Conservation (phyloP, 2,888 invertebrate species). For the Gastrophysa polygoni region DNA sequence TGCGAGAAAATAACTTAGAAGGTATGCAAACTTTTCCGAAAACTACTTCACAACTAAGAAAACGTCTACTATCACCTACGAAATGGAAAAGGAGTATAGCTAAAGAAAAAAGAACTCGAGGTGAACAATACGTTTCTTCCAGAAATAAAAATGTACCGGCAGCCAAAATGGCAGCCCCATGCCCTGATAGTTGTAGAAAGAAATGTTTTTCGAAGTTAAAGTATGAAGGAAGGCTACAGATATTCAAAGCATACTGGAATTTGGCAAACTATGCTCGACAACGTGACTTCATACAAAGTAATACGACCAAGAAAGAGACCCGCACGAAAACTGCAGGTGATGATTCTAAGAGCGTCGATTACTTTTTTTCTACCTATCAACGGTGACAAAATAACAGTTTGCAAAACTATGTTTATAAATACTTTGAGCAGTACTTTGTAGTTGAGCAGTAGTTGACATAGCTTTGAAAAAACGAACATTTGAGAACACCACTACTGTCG, state of each 20-base stretch:
- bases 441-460: conserved; percentile 30
- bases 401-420: too few relatives aligned
- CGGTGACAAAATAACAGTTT: conserved; percentile 18
- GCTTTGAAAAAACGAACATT: conserved; percentile 24
- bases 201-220: conserved; percentile 6
- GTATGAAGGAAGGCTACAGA: neutral
- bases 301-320: neutral
- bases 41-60: neutral
- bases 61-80: neutral
- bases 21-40: neutral
- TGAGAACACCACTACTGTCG: conserved; percentile 18
- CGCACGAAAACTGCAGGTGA: neutral
- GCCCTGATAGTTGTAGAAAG: neutral
- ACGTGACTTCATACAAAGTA: conserved; percentile 9
- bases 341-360: conserved; percentile 1
- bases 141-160: neutral
- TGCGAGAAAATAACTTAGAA: neutral
- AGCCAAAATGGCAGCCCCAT: neutral
- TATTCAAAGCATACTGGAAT: conserved; percentile 8
- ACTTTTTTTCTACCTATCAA: neutral
- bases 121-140: conserved; percentile 2
- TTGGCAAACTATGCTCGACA: conserved; percentile 5
- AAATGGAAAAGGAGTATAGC: conserved; percentile 9
- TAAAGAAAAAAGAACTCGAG: neutral
- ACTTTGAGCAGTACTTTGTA: conserved; percentile 31